Percentiles rank a stretch among this genome's conserved stretches.
Conservation (phyloP, 2,113 vertebrate species). For the Tichodroma muraria region DNA sequence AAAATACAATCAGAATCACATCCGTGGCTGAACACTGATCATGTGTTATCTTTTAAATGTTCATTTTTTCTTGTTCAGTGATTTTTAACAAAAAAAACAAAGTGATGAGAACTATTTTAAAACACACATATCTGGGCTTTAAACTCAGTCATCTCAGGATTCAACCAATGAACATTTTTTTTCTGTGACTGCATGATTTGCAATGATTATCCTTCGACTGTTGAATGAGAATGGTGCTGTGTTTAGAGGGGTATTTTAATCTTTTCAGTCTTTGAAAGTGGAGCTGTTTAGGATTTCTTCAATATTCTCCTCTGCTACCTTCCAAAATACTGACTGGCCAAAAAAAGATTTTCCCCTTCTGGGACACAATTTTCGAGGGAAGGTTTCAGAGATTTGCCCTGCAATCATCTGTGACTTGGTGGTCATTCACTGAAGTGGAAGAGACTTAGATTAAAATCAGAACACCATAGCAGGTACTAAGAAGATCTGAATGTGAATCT, state of each 20-base stretch:
- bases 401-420: neutral
- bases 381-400: neutral
- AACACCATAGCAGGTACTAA: neutral
- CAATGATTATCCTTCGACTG: neutral
- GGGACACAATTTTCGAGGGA: neutral
- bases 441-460: neutral
- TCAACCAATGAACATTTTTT: neutral
- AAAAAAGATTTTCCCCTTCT: neutral
- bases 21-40: neutral
- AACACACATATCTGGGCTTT: neutral
- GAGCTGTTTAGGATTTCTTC: neutral
- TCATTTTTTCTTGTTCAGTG: neutral
- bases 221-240: neutral
- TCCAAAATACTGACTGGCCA: neutral
- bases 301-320: neutral
- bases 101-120: neutral
- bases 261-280: neutral
- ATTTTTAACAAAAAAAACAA: neutral
- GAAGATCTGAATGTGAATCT: neutral
- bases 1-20: neutral
- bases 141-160: neutral
- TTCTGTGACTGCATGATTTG: neutral
- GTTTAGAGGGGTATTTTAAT: neutral
- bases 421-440: neutral
- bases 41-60: neutral